Percentiles rank a stretch among this genome's conserved stretches.
These are phyloP conservation scores for Oreochromis aureus DNA, from an alignment of 2,113 vertebrate species.

Conservation along the genomic window DNA sequence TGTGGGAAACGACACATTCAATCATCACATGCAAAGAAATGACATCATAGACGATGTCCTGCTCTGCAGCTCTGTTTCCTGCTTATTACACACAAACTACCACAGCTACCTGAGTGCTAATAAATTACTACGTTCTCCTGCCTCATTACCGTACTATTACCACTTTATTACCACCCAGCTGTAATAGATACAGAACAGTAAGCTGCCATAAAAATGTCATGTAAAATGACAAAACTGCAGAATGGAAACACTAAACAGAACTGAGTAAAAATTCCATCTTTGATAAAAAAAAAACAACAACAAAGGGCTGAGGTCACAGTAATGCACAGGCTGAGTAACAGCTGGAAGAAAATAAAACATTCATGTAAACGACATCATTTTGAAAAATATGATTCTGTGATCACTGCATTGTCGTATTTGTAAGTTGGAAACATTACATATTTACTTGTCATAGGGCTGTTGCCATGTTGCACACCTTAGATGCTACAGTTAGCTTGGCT, in stretches of 20 bases:
- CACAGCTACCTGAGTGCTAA: neutral
- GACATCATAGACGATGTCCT: neutral
- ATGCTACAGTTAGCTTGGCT: neutral
- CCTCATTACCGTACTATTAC: neutral
- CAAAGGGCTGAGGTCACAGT: neutral
- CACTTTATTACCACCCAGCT: neutral
- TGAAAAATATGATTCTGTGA: neutral
- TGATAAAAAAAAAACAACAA: neutral
- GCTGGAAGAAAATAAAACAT: neutral
- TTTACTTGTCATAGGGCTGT: neutral
- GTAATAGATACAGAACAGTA: neutral
- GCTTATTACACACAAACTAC: neutral
- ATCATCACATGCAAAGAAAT: neutral
- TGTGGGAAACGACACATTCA: neutral
- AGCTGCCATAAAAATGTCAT: neutral
- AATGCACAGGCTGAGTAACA: neutral
- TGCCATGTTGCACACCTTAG: neutral
- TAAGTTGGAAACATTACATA: neutral
- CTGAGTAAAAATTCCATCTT: accelerated
- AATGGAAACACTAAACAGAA: neutral
- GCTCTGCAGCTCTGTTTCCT: neutral
- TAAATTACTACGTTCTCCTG: no score
- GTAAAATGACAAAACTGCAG: neutral
- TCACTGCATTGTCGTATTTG: neutral
- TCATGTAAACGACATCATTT: neutral